Base-by-base conservation (phyloP, 2,888 invertebrate genomes). In the Arrhopalites spinosus region DNA sequence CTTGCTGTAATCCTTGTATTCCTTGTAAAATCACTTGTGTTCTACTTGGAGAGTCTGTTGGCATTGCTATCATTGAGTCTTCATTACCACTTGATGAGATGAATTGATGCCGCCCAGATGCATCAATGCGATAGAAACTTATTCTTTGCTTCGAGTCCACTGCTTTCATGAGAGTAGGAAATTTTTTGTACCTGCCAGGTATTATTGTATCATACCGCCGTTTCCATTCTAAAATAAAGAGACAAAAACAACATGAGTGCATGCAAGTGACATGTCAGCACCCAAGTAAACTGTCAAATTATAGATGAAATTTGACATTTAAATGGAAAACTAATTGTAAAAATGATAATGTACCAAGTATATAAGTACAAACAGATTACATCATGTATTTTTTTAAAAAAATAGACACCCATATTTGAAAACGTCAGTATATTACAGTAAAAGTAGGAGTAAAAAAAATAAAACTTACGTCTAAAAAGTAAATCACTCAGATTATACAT, bases 111-210 rank as follows among this genome's bases (percentile, higher is more conserved):
- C 68, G 68, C 20, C 74, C 74, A 36, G 68, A 17, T 43, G 63
- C 3, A 59, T 74, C 74, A 45, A 74, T 68, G 15, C 74, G 45
- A 43, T 74, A 74, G 61, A 68, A 74, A 45, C 59, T 80, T 0
- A 81, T 79, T 56, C 81, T 72, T 5, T 80, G 80, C 5, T 80
- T 77, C 11, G 79, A 77, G 64, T 81, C 81, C 78, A 81, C 78
- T 15, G 81, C 77, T 56, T 79, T 74, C 47, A 80, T 78, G 75
- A 81, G 77, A 36, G 79, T 76, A 13, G 81, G 81, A 50, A 59
- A 74, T 76, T 79, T 71, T 79, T 81, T n/a, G 79, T 79, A 73
- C n/a, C 53, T n/a, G 7, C 81, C 81, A 23, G 81, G 81, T 56
- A 80, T 78, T 15, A 80, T 79, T 30, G 80, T 73, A 23, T 81